Evolutionary conservation across 2,797 vertebrate genomes (phyloP).

Genomic region (Manis crassicaudata): DNA sequence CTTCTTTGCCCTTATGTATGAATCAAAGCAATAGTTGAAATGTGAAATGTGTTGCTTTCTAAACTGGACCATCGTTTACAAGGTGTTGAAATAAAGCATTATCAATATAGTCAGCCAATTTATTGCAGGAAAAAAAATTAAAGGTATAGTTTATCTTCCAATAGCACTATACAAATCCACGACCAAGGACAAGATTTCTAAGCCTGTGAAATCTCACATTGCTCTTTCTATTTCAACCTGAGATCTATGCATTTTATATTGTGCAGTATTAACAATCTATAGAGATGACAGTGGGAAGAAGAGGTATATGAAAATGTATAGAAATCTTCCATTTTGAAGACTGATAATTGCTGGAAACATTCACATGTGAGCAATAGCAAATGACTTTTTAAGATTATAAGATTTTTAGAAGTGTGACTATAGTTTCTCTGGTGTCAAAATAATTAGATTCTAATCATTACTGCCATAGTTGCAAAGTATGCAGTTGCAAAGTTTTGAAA

Average conservation of each 20-base stretch:
- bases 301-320: not conserved
- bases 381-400: not conserved
- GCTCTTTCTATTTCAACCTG: not conserved
- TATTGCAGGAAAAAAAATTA: not conserved
- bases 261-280: not conserved
- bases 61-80: not conserved
- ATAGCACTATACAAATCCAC: not conserved
- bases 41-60: not conserved
- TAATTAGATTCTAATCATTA: not conserved
- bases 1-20: not conserved
- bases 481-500: not conserved
- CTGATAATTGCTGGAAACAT: not conserved
- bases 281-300: not conserved
- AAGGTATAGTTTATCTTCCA: not conserved
- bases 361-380: not conserved
- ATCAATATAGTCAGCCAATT: not conserved
- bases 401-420: not conserved
- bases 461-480: not conserved
- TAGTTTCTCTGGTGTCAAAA: not conserved
- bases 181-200: not conserved
- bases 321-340: not conserved
- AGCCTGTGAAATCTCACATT: not conserved
- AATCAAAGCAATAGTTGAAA: not conserved
- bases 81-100: not conserved
- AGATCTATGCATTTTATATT: not conserved